Evolutionary conservation across 2,888 invertebrate genomes (phyloP), one percentile per base, ranked within the genome.

Genomic region (Nomada ferruginata): DNA sequence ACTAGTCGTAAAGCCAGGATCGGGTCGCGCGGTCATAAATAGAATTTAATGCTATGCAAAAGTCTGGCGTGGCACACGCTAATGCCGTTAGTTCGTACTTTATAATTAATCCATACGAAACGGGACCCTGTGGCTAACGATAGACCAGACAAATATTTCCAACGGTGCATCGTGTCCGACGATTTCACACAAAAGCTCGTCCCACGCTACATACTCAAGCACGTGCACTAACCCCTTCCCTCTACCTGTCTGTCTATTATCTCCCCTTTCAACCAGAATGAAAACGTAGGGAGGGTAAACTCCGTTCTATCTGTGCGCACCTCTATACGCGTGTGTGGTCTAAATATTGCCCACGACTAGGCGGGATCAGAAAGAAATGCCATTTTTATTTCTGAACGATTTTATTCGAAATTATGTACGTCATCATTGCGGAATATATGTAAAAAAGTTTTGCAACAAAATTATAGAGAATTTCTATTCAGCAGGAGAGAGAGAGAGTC

Each of bases 21-120:
- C 71, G 23, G 66, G 61, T 42, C 18, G 42, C 13, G 50, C 50
- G 23, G 36, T 44, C 75, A n/a, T 71, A 79, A 80, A 66, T 71
- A 57, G 71, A 66, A 68, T 78, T 78, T 74, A 82, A 80, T 80
- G 70, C 18, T n/a, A 70, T 65, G 74, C 61, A 70, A 68, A 82
- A 80, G 55, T 82, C 65, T 26, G 23, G 55, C 20, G 29, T 36
- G 78, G 57, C 55, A 60, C 29, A 55, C 47, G 42, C 50, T 69
- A 74, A 79, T 66, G 70, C 74, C 70, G 55, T 66, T 78, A 69
- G 52, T 55, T 69, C 61, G 71, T 66, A 75, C 64, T 75, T 70
- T 75, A 65, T 65, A 74, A 79, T 71, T 82, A 79, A 82, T 82
- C 47, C 61, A n/a, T 42, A 55, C 61, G 52, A 52, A 52, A 75